Percentiles rank a stretch among this genome's conserved stretches.
These are phyloP conservation scores for Cristatella mucedo DNA, from an alignment of 2,888 invertebrate genomes.

Conservation along the genomic window DNA sequence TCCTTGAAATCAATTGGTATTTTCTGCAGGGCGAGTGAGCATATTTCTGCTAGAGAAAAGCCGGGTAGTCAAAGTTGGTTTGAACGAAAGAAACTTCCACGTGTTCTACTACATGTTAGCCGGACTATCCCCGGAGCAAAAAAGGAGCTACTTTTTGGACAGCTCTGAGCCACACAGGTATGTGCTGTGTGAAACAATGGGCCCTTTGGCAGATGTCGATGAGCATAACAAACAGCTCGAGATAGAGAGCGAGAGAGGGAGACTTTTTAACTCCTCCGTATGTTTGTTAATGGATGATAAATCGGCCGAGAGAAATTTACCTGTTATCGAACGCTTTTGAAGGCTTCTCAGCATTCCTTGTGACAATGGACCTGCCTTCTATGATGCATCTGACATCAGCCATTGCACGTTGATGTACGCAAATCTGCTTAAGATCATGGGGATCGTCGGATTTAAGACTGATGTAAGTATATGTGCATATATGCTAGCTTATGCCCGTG, in stretches of 20 bases:
- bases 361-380: conserved; percentile 12
- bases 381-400: conserved; percentile 9
- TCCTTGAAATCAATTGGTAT: no score
- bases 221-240: no score
- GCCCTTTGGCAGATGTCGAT: no score
- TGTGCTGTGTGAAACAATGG: no score
- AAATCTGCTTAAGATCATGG: conserved; percentile 16
- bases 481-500: no score
- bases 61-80: conserved; percentile 24
- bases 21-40: conserved; percentile 1
- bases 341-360: no score
- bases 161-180: conserved; percentile 20
- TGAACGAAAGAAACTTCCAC: conserved; percentile 30
- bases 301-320: no score
- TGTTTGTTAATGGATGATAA: no score
- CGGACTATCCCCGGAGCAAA: conserved; percentile 25
- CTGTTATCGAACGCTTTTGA: no score
- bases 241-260: no score
- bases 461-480: conserved; percentile 16
- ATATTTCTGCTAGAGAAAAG: conserved; percentile 27
- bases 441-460: conserved; percentile 16
- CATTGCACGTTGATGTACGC: conserved; percentile 14
- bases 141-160: conserved; percentile 18
- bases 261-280: no score
- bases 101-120: conserved; percentile 34